Conservation (phyloP, 2,888 invertebrate genomes). For the Pterostichus niger region DNA sequence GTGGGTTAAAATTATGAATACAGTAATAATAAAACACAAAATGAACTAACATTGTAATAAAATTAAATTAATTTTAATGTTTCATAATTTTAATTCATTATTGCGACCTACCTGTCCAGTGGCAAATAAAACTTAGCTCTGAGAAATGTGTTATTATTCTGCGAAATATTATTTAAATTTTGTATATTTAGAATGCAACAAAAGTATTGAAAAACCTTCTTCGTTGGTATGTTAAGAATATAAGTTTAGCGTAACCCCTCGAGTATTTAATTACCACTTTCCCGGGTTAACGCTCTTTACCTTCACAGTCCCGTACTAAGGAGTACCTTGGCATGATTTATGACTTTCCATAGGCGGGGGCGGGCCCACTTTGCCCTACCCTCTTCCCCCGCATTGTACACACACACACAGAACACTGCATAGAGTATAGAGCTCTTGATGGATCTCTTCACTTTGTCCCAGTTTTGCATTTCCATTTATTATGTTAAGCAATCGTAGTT, state of each 20-base stretch:
- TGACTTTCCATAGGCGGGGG: slow-evolving; percentile 45
- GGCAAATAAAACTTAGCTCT: too few species aligned
- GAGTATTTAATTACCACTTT: slow-evolving; percentile 23
- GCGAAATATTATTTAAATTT: not conserved
- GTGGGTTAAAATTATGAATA: too few species aligned
- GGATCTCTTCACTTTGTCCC: slow-evolving; percentile 64
- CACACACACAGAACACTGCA: too few species aligned
- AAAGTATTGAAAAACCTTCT: not conserved
- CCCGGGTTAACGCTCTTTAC: slow-evolving; percentile 23
- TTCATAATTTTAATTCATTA: too few species aligned
- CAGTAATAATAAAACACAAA: too few species aligned
- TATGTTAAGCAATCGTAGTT: slow-evolving; percentile 57
- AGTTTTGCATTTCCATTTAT: slow-evolving; percentile 66
- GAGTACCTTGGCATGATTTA: slow-evolving; percentile 34
- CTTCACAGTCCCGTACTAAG: not conserved
- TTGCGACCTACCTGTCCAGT: too few species aligned
- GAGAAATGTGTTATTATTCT: too few species aligned
- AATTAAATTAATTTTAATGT: too few species aligned
- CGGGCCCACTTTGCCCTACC: slow-evolving; percentile 40
- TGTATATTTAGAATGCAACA: not conserved
- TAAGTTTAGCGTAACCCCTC: not conserved
- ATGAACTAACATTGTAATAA: too few species aligned
- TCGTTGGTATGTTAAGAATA: not conserved
- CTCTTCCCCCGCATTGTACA: slow-evolving; percentile 12
- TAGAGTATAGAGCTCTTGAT: slow-evolving; percentile 29